Base-by-base conservation (phyloP, 2,888 invertebrate species). In the Cosmia pyralina region DNA sequence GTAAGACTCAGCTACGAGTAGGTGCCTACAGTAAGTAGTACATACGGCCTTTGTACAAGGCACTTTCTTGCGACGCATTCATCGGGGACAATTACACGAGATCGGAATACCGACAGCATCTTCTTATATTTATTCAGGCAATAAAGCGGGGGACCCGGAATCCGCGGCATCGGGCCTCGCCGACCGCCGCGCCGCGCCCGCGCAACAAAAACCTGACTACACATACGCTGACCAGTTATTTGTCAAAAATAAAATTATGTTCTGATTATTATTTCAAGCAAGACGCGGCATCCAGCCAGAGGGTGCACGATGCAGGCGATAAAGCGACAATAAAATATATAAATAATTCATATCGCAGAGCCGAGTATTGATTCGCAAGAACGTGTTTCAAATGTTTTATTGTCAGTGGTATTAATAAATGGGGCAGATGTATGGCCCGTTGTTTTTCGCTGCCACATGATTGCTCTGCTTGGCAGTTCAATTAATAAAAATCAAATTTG, bases 361-460 rank as follows among this genome's bases (percentile, higher is more conserved):
- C 89, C 89, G 89, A 90, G 94, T 94, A 95, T 94, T 94, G 95
- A 95, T 96, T 94, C 95, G 90, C 93, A 95, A 95, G 94, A 95
- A 96, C 96, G 96, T 95, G 96, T 95, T 93, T 94, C 92, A 94
- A 94, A 95, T 95, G 94, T 95, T 95, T 95, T 96, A 95, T 94
- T 93, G 92, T 88, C 86, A 87, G 86, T 83, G 89, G 90, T 93
- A 94, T 94, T 95, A 95, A 95, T 95, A 95, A 94, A 95, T 94
- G 94, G 92, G 88, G 94, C 95, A 95, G 95, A 95, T 95, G 95
- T 92, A 89, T 90, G 85, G 84, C 69, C 84, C 85, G 89, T 88
- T 90, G 90, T 91, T 93, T 91, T 93, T 92, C 90, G 74, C 75
- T 81, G 88, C 86, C 85, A 72, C 86, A 84, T 90, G 89, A 92